A percentile compares a stretch with the other conserved stretches of the same genome.
These are phyloP conservation scores for Pterobdella sp. DNA, from an alignment of 2,888 invertebrate genomes.

Conservation along the genomic window DNA sequence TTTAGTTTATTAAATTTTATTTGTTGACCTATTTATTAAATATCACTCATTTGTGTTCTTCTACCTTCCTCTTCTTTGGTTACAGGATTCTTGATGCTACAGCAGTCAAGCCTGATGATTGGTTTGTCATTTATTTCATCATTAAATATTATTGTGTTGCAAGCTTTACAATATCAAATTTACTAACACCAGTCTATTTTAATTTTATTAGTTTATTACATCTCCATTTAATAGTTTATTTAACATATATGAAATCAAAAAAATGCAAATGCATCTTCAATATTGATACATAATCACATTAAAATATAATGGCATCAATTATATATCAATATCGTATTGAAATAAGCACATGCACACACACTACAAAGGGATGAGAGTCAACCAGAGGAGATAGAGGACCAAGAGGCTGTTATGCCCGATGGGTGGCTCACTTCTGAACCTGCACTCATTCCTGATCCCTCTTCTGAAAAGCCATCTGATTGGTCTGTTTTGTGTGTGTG, in stretches of 20 bases:
- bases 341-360: not conserved
- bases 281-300: not conserved
- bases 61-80: no score
- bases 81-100: conserved; percentile 75
- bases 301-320: not conserved
- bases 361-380: conserved; percentile 71
- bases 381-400: conserved; percentile 79
- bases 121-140: conserved; percentile 52
- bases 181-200: not conserved
- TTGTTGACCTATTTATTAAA: not conserved
- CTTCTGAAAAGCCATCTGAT: conserved; percentile 77
- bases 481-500: conserved; percentile 57
- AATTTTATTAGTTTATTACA: not conserved
- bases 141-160: not conserved
- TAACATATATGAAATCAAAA: not conserved
- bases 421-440: conserved; percentile 90
- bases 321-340: not conserved
- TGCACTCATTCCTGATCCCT: conserved; percentile 72
- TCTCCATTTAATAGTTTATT: not conserved
- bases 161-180: not conserved
- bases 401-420: conserved; percentile 71
- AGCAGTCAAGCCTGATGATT: conserved; percentile 84
- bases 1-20: not conserved
- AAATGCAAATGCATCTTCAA: not conserved
- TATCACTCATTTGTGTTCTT: not conserved